These are phyloP conservation scores for Spea multiplicata DNA, from an alignment of 2,113 vertebrate genomes.

Conservation along the genomic window DNA sequence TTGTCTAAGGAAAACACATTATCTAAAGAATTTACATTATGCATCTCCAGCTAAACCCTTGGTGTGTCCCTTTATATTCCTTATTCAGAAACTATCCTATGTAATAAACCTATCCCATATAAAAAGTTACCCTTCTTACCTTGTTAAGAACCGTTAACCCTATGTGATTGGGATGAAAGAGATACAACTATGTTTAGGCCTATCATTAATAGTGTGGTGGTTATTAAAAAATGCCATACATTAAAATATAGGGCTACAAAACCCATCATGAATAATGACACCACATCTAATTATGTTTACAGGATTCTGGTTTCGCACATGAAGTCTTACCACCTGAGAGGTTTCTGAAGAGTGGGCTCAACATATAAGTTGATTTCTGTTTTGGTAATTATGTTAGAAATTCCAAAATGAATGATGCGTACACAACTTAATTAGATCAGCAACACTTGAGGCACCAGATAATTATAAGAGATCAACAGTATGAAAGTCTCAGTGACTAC, in stretches of 20 bases:
- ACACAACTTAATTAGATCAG: slow-evolving; percentile 46
- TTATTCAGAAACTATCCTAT: too few relatives aligned
- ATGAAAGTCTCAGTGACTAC: slow-evolving; percentile 37
- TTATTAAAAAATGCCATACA: background rate
- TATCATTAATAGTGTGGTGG: background rate
- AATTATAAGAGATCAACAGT: slow-evolving; percentile 44
- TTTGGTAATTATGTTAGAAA: slow-evolving; percentile 34
- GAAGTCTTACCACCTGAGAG: slow-evolving; percentile 28
- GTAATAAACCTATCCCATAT: too few relatives aligned
- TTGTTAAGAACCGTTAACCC: too few relatives aligned
- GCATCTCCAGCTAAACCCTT: too few relatives aligned
- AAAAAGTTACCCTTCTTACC: too few relatives aligned
- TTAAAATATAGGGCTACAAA: background rate
- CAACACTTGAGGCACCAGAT: slow-evolving; percentile 43
- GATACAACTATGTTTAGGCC: background rate
- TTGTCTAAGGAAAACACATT: too few relatives aligned
- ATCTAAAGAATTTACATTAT: too few relatives aligned
- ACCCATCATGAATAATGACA: background rate
- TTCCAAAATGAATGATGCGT: slow-evolving; percentile 43
- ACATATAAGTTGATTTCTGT: slow-evolving; percentile 39
- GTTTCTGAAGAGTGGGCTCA: slow-evolving; percentile 21
- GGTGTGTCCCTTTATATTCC: too few relatives aligned
- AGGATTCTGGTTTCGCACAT: slow-evolving; percentile 1
- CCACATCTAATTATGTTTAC: slow-evolving; percentile 14
- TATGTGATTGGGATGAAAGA: too few relatives aligned